Evolutionary conservation across 1,140 invertebrate genomes (phyloP).

Genomic region (Neodiprion pinetum): DNA sequence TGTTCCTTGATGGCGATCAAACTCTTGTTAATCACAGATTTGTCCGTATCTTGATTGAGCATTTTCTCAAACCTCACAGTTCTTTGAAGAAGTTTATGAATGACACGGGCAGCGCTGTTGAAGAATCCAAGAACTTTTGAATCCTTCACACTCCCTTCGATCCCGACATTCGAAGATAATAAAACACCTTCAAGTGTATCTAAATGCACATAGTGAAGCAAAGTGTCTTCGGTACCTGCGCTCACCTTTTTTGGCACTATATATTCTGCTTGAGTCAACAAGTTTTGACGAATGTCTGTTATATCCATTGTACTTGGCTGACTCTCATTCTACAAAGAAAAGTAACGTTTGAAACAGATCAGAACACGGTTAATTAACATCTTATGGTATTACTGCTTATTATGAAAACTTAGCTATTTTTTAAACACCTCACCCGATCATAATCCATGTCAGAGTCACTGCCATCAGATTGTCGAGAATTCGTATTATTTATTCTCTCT

Average conservation of each 20-base stretch:
- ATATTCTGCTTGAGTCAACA: slow-evolving; percentile 75
- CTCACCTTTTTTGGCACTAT: slow-evolving; percentile 69
- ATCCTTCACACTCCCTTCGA: slow-evolving; percentile 52
- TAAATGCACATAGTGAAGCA: slow-evolving; percentile 74
- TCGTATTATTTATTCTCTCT: slow-evolving; percentile 58
- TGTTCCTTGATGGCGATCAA: slow-evolving; percentile 80
- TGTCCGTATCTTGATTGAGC: slow-evolving; percentile 64
- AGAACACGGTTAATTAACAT: not conserved
- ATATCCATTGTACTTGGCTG: slow-evolving; percentile 70
- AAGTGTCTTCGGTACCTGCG: slow-evolving; percentile 69
- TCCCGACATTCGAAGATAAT: slow-evolving; percentile 65
- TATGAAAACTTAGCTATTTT: not conserved
- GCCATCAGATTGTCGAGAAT: slow-evolving; percentile 58
- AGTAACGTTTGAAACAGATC: not conserved
- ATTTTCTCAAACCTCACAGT: slow-evolving; percentile 70
- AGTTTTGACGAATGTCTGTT: slow-evolving; percentile 73
- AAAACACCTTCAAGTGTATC: slow-evolving; percentile 72
- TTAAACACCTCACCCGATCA: slow-evolving; percentile 51
- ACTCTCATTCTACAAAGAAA: slow-evolving; percentile 66
- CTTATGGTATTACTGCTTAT: not conserved
- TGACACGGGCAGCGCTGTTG: slow-evolving; percentile 69
- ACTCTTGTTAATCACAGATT: slow-evolving; percentile 71
- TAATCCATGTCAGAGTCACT: slow-evolving; percentile 65
- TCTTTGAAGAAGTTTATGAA: slow-evolving; percentile 75
- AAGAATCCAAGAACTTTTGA: slow-evolving; percentile 72